A percentile compares a stretch with the other conserved stretches of the same genome.
Conservation (phyloP, 2,113 vertebrate genomes). For the Crotalus tigris region DNA sequence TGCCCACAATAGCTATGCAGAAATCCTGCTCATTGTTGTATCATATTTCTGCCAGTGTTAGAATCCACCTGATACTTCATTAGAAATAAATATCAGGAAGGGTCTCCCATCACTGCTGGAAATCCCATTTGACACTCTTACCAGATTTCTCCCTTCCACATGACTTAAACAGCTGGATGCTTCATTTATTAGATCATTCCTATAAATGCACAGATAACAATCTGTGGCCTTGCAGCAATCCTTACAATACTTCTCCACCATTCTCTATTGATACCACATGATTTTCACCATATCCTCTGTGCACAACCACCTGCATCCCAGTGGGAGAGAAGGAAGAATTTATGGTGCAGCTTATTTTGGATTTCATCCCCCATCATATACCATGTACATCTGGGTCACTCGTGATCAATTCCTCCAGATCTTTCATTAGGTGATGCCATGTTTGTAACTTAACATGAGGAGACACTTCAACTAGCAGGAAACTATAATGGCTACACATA, state of each 20-base stretch:
- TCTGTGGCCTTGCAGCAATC: neutral
- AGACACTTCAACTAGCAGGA: neutral
- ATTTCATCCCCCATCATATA: neutral
- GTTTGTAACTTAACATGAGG: neutral
- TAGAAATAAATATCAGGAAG: neutral
- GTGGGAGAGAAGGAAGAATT: neutral
- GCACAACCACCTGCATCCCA: neutral
- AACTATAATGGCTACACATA: neutral
- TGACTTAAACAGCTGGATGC: neutral
- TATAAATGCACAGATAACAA: neutral
- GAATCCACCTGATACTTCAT: neutral
- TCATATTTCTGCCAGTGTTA: neutral
- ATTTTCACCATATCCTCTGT: neutral
- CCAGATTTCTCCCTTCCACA: neutral
- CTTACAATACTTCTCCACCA: neutral
- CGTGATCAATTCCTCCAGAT: neutral
- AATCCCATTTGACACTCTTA: neutral
- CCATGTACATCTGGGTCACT: neutral
- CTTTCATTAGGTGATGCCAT: neutral
- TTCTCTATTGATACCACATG: neutral
- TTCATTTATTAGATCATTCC: neutral
- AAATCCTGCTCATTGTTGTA: neutral
- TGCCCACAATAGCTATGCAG: neutral
- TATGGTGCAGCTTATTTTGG: neutral
- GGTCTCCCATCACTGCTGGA: neutral